Percentiles rank a stretch among this genome's conserved stretches.
These are phyloP conservation scores for Falco naumanni DNA, from an alignment of 2,797 vertebrate genomes.

Conservation along the genomic window DNA sequence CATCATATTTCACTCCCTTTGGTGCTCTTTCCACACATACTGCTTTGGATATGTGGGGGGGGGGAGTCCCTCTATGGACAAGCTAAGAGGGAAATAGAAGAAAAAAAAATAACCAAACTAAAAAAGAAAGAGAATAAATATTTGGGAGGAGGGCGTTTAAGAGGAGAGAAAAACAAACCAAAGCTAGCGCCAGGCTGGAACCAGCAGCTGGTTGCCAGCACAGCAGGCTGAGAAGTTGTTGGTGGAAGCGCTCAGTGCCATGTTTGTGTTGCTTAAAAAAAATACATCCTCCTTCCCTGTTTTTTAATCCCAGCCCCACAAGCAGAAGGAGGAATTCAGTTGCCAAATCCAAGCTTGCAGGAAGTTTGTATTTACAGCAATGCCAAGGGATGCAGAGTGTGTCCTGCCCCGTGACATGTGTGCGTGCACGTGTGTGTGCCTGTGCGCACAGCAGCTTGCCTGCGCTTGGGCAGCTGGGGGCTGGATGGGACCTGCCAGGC, in stretches of 20 bases:
- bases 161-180: constrained; percentile 16
- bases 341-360: background rate
- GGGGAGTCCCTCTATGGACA: background rate
- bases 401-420: background rate
- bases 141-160: background rate
- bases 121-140: background rate
- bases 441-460: rapidly evolving
- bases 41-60: background rate
- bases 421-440: rapidly evolving
- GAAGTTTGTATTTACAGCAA: background rate
- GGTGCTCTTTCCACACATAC: rapidly evolving
- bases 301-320: background rate
- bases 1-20: background rate
- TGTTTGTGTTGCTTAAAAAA: constrained; percentile 26
- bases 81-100: background rate
- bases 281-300: background rate
- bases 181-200: constrained; percentile 18
- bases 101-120: background rate
- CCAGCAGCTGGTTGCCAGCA: background rate
- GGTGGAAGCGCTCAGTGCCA: background rate
- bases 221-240: constrained; percentile 28
- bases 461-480: rapidly evolving
- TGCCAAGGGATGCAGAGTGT: rapidly evolving
- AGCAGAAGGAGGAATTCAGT: background rate
- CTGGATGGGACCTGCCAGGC: background rate